Base-by-base conservation (phyloP, 2,888 invertebrate species). In the Torymus texanus region DNA sequence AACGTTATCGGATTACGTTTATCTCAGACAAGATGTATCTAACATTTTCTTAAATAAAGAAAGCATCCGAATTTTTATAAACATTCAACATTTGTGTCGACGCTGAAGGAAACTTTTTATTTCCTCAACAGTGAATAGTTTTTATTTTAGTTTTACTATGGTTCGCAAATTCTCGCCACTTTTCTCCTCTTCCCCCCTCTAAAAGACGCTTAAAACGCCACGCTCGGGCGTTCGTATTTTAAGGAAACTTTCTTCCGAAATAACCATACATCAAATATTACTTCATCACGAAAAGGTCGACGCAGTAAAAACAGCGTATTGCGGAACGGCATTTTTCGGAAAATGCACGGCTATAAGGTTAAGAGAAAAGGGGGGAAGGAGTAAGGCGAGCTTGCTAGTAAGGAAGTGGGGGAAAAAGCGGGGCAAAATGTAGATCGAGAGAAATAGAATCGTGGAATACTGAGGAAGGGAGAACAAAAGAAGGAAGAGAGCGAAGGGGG, bases 271-370 rank as follows among this genome's bases (percentile, higher is more conserved):
- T 75, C 50, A 75, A 66, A 58, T 51, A 51, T 59, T 41, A 66
- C 51, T 66, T 59, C n/a, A 66, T 66, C 51, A 41, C 41, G 50
- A 24, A 58, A 58, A 63, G 53, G 72, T 62, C 61, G 55, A 62
- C 13, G 62, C 29, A n/a, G 24, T 53, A 72, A 72, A 72, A 72
- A 62, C 51, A 5, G 58, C 51, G 63, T 50, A 29, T 61, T 14
- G 62, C 29, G 18, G 8, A 29, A 51, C 51, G 66, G 51, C n/a
- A 18, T 51, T n/a, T 51, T 66, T 18, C 51, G 16, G 70, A 58
- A 58, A 70, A 59, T 16, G 58, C 29, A 55, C 67, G 14, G 67
- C 55, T 21, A 10, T 53, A 24, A 55, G 70, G 41, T 18, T 58
- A 14, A 55, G 29, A 14, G 18, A 18, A 59, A 59, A 21, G 59